A percentile compares a stretch with the other conserved stretches of the same genome.
phyloP scores from a whole-genome alignment of 2,797 vertebrate species.

The Glyptemys insculpta region DNA sequence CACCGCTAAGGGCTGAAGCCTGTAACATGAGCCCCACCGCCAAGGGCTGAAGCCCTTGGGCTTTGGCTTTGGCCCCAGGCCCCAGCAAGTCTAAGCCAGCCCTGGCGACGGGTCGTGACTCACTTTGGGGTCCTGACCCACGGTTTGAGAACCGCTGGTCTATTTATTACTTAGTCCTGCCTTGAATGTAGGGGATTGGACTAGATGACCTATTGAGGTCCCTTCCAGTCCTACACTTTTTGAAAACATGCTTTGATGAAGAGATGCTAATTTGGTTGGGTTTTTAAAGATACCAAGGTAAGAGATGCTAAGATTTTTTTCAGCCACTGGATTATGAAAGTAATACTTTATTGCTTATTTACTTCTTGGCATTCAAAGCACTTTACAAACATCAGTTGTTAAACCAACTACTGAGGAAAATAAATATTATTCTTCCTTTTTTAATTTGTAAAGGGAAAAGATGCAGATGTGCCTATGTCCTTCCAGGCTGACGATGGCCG shows the following conservation, averaged over 20 bases:
- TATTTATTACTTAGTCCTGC: too few relatives aligned
- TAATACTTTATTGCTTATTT: background rate
- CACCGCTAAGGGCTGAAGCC: too few relatives aligned
- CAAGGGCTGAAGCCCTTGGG: too few relatives aligned
- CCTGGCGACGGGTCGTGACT: too few relatives aligned
- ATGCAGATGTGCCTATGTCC: background rate
- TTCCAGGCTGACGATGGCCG: background rate
- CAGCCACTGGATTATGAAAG: background rate
- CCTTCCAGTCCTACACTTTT: background rate
- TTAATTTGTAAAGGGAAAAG: background rate
- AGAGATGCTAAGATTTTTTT: background rate
- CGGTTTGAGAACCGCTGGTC: too few relatives aligned
- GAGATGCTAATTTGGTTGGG: background rate
- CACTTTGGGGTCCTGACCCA: too few relatives aligned
- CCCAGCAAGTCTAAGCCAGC: too few relatives aligned
- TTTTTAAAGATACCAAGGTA: conserved; percentile 30
- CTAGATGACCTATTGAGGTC: too few relatives aligned
- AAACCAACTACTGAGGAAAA: background rate
- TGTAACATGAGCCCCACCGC: too few relatives aligned
- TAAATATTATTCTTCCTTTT: background rate
- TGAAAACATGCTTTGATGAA: conserved; percentile 67
- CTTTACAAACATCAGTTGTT: background rate
- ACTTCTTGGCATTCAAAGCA: background rate
- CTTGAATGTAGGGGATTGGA: too few relatives aligned
- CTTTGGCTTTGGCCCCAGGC: too few relatives aligned